Evolutionary conservation across 1,140 invertebrate genomes (phyloP).

Genomic region (Drosophila lowei): DNA sequence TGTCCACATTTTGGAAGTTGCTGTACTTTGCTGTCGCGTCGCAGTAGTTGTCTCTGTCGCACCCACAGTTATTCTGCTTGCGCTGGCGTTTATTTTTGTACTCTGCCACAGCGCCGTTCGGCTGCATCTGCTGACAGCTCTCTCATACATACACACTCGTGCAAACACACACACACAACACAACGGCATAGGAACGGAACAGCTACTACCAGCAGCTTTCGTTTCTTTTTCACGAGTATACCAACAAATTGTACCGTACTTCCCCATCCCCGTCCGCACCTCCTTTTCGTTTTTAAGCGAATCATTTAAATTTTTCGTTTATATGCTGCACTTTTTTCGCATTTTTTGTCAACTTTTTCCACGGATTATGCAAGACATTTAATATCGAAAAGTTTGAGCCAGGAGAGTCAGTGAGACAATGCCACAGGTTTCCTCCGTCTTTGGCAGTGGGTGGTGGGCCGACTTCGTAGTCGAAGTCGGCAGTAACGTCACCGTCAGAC

Average conservation of each 20-base stretch:
- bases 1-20: constrained; percentile 79
- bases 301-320: constrained; percentile 26
- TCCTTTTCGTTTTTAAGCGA: constrained; percentile 4
- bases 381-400: constrained; percentile 6
- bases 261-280: constrained; percentile 2
- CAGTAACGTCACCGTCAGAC: constrained; percentile 56
- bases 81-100: constrained; percentile 75
- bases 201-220: constrained; percentile 63
- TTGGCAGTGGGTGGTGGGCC: constrained; percentile 10
- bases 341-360: constrained; percentile 4
- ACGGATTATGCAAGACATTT: constrained; percentile 33
- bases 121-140: constrained; percentile 51
- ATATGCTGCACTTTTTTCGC: constrained; percentile 31
- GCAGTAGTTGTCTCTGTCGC: constrained; percentile 74
- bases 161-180: constrained; percentile 23
- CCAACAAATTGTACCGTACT: constrained; percentile 42
- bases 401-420: constrained; percentile 11
- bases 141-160: constrained; percentile 9
- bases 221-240: constrained; percentile 63
- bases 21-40: constrained; percentile 78
- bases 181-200: constrained; percentile 4
- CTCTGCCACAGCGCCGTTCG: constrained; percentile 11
- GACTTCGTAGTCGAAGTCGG: constrained; percentile 55
- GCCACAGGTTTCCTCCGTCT: constrained; percentile 45
- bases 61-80: constrained; percentile 49